These are phyloP conservation scores for Batillaria attramentaria DNA, from an alignment of 1,140 invertebrate genomes.

Conservation along the genomic window DNA sequence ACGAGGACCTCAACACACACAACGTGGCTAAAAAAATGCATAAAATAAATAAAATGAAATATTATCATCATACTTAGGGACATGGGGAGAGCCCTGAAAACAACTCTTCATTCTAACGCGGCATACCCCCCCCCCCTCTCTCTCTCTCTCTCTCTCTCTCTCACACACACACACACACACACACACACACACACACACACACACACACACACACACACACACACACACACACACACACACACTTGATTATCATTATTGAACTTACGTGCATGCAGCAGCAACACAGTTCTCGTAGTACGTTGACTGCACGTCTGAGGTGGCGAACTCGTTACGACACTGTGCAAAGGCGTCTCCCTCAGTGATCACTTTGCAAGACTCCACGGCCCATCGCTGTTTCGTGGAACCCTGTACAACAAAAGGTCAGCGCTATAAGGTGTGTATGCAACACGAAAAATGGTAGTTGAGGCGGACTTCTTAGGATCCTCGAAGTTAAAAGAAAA, in stretches of 20 bases:
- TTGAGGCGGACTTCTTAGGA: neutral
- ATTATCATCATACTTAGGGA: too few species aligned
- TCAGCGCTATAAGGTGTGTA: neutral
- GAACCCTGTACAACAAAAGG: slow-evolving; percentile 21
- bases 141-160: too few species aligned
- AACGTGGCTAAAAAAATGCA: too few species aligned
- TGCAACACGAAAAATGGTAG: neutral
- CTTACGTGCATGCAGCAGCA: slow-evolving; percentile 53
- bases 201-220: neutral
- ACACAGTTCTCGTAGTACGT: slow-evolving; percentile 52
- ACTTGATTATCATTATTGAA: neutral
- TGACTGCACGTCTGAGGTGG: slow-evolving; percentile 25
- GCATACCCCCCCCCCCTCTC: too few species aligned
- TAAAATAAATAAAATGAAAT: too few species aligned
- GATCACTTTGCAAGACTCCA: slow-evolving; percentile 46
- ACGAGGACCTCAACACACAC: too few species aligned
- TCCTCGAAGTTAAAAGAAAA: neutral
- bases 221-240: neutral
- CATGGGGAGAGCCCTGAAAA: too few species aligned
- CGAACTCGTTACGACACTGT: slow-evolving; percentile 36
- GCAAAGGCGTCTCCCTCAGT: slow-evolving; percentile 42
- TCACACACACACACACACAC: neutral
- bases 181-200: neutral
- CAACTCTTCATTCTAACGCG: too few species aligned
- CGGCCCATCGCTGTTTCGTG: slow-evolving; percentile 44